Evolutionary conservation across 2,888 invertebrate genomes (phyloP), one percentile per base, ranked within the genome.

Genomic region (Ornithoptera alexandrae): DNA sequence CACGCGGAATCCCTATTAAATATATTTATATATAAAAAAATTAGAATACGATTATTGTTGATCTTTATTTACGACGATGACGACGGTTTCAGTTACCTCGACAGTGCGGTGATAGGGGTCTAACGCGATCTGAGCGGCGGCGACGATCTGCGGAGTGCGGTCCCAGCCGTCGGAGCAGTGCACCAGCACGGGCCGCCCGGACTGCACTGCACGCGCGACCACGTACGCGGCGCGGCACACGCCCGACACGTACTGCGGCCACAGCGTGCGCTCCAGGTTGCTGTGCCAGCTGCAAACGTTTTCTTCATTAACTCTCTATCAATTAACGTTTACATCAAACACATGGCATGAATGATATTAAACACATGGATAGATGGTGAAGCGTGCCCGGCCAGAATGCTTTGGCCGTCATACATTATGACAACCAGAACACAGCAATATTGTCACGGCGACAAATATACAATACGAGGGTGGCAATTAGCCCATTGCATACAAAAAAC

Each of bases 81-180:
- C 17, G 50, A 18, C 3, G 30, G 5, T 39, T 17, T 15, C 2
- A 3, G 2, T 50, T 82, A 96, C 98, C 93, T 98, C 96, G 67
- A 97, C 94, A 17, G 99, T 99, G 77, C 99, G 94, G 87, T 99
- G 99, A 90, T 95, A 96, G 0, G 98, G 98, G 93, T 99, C 99
- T 57, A 99, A 93, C 81, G 99, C 92, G 59, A 99, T 93, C 88
- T 99, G 97, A 18, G 98, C 97, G 66, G 99, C 94, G 58, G 98
- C 97, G 20, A 98, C 97, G 75, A 99, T 97, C 93, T 99, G 99
- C 62, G 99, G 97, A 69, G 99, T 99, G 76, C 99, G 94, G 91
- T 99, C 99, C 99, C 99, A 99, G 62, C 99, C 99, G 91, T 99
- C 99, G 3, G 98, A 98, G 89, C 99, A 99, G 88, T 99, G 99